Percentiles rank a stretch among this genome's conserved stretches.
phyloP scores from a whole-genome alignment of 2,113 vertebrate species.

The Seriola aureovittata region DNA sequence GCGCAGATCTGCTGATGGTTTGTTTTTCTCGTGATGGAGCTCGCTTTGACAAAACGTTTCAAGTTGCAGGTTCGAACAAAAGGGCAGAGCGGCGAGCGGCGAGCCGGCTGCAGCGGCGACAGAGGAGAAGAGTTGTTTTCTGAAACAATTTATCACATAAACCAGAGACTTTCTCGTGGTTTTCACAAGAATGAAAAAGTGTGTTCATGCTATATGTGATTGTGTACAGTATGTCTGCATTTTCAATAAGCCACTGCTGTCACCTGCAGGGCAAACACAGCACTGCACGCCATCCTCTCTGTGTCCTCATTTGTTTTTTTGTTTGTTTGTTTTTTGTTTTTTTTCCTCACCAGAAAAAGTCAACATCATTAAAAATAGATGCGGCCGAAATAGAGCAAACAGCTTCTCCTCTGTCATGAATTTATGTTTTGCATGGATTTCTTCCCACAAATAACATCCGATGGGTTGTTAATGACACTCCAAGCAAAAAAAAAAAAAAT shows the following conservation, averaged over 20 bases:
- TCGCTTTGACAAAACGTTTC: slow-evolving; percentile 9
- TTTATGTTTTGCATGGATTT: slow-evolving; percentile 55
- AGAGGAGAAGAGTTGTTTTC: slow-evolving; percentile 2
- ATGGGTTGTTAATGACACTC: slow-evolving; percentile 28
- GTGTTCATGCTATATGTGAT: not conserved
- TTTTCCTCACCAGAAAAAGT: slow-evolving; percentile 11
- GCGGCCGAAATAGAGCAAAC: slow-evolving; percentile 49
- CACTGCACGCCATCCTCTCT: slow-evolving; percentile 36
- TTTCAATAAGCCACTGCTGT: slow-evolving; percentile 69
- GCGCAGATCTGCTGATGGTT: slow-evolving; percentile 71
- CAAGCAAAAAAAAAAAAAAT: not conserved
- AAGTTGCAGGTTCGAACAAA: slow-evolving; percentile 24
- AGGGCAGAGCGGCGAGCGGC: not conserved
- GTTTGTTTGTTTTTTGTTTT: not conserved
- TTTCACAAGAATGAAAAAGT: not conserved
- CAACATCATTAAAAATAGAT: slow-evolving; percentile 70
- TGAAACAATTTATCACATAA: not conserved
- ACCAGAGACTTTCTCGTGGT: not conserved
- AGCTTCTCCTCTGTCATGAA: slow-evolving; percentile 40
- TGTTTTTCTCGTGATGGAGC: slow-evolving; percentile 39
- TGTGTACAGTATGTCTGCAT: slow-evolving; percentile 1
- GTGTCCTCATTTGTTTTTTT: slow-evolving; percentile 11
- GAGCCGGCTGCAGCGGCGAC: slow-evolving; percentile 12
- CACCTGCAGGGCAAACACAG: slow-evolving; percentile 69
- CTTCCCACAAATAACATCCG: slow-evolving; percentile 35